These are phyloP conservation scores for Aricia agestis DNA, from an alignment of 1,140 invertebrate genomes.

Conservation along the genomic window DNA sequence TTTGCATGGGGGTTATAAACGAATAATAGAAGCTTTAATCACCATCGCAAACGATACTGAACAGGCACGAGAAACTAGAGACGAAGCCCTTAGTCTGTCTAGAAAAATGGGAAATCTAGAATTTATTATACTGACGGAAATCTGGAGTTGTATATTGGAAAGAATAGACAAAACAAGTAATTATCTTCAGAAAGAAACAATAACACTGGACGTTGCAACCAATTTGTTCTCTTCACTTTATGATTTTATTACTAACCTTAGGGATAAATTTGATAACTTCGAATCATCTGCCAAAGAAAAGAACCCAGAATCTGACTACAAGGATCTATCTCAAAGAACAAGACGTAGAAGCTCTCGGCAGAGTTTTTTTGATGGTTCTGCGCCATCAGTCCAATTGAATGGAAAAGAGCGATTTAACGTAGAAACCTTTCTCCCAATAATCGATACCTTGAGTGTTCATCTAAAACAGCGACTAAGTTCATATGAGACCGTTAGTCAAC, in stretches of 20 bases:
- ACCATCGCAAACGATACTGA: not conserved
- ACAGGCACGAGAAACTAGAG: slow-evolving; percentile 1
- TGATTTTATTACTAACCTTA: too few species aligned
- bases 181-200: not conserved
- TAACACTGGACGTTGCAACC: not conserved
- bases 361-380: slow-evolving; percentile 25
- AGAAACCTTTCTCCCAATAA: slow-evolving; percentile 10
- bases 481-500: slow-evolving; percentile 27
- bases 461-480: slow-evolving; percentile 28
- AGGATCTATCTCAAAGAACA: slow-evolving; percentile 11
- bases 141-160: slow-evolving; percentile 17
- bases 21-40: slow-evolving; percentile 3
- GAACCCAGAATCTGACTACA: not conserved
- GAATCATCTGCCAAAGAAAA: too few species aligned
- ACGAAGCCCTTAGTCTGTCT: not conserved
- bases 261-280: too few species aligned
- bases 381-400: slow-evolving; percentile 16
- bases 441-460: slow-evolving; percentile 25
- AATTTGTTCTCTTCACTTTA: slow-evolving; percentile 7
- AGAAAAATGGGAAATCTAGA: slow-evolving; percentile 1
- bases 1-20: not conserved
- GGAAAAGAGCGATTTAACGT: not conserved
- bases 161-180: slow-evolving; percentile 14
- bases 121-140: not conserved
- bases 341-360: slow-evolving; percentile 15